A percentile compares a stretch with the other conserved stretches of the same genome.
Evolutionary conservation across 2,797 vertebrate species (phyloP).

Genomic region (Spea hammondii): DNA sequence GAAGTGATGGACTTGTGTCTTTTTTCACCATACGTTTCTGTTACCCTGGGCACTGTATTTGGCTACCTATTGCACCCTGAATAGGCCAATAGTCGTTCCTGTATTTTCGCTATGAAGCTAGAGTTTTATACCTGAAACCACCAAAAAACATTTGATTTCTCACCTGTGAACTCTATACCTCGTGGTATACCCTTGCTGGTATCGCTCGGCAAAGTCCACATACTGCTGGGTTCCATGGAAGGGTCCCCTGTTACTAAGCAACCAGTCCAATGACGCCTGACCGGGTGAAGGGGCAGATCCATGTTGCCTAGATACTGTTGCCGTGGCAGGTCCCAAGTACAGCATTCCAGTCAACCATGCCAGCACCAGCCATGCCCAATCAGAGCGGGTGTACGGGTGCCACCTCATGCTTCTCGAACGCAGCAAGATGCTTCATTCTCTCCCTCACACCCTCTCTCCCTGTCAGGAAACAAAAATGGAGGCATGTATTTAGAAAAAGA

Average conservation of each 20-base stretch:
- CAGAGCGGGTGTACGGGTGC: slow-evolving; percentile 77
- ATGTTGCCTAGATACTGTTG: slow-evolving; percentile 73
- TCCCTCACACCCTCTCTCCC: slow-evolving; percentile 65
- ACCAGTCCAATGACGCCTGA: slow-evolving; percentile 87
- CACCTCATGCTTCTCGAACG: slow-evolving; percentile 90
- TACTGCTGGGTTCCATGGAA: slow-evolving; percentile 94
- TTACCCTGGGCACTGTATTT: too few relatives aligned
- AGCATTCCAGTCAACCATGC: slow-evolving; percentile 78
- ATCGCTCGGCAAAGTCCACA: slow-evolving; percentile 89
- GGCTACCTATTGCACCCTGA: too few relatives aligned
- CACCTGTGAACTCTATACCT: slow-evolving; percentile 98
- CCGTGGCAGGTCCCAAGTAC: slow-evolving; percentile 64
- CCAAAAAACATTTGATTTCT: slow-evolving; percentile 51
- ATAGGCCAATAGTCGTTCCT: too few relatives aligned
- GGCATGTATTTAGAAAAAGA: not conserved
- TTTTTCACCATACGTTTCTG: too few relatives aligned
- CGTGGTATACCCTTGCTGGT: slow-evolving; percentile 94
- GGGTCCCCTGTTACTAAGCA: slow-evolving; percentile 92
- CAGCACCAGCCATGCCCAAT: slow-evolving; percentile 83
- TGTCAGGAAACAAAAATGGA: slow-evolving; percentile 49
- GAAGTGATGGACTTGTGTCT: too few relatives aligned
- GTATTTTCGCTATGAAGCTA: too few relatives aligned
- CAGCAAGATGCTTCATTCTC: slow-evolving; percentile 93
- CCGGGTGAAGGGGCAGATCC: slow-evolving; percentile 66
- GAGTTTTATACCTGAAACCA: too few relatives aligned